Evolutionary conservation across 2,888 invertebrate species (phyloP).

Genomic region (Crossocerus cetratus): DNA sequence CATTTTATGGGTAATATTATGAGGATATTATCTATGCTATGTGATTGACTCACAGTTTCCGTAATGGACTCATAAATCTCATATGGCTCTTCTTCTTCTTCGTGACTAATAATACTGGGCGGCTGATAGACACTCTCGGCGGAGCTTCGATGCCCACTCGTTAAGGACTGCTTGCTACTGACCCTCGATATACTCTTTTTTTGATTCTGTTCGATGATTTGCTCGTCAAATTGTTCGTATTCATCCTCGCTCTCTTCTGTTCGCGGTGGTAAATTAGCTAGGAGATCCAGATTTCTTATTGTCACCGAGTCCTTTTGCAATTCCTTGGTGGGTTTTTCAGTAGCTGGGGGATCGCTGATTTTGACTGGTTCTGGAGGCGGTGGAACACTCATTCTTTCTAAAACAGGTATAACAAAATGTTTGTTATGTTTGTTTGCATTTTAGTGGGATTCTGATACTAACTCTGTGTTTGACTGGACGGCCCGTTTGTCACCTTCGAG

Average conservation of each 20-base stretch:
- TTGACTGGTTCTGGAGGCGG: constrained; percentile 57
- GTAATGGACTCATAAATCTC: constrained; percentile 72
- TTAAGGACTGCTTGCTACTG: constrained; percentile 66
- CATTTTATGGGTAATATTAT: too few species aligned
- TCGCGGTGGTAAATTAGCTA: constrained; percentile 69
- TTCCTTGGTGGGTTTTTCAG: constrained; percentile 24
- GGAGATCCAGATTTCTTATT: constrained; percentile 67
- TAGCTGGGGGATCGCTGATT: constrained; percentile 9
- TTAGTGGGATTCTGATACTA: constrained; percentile 28
- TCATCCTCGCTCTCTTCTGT: constrained; percentile 71
- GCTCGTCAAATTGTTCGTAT: constrained; percentile 70
- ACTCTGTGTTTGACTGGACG: constrained; percentile 48
- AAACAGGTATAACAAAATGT: constrained; percentile 9
- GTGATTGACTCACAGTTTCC: constrained; percentile 62
- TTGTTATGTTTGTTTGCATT: neutral
- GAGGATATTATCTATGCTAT: neutral
- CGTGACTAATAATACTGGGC: constrained; percentile 60
- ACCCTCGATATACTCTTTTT: constrained; percentile 52
- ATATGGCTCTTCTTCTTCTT: constrained; percentile 66
- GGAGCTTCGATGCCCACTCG: constrained; percentile 63
- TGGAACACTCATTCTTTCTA: constrained; percentile 57
- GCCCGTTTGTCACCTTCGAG: constrained; percentile 10
- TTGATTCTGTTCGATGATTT: constrained; percentile 64
- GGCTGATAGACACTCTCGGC: constrained; percentile 69
- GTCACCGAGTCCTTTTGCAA: constrained; percentile 58